phyloP scores from a whole-genome alignment of 2,113 vertebrate species.

The Oostethus manadensis region DNA sequence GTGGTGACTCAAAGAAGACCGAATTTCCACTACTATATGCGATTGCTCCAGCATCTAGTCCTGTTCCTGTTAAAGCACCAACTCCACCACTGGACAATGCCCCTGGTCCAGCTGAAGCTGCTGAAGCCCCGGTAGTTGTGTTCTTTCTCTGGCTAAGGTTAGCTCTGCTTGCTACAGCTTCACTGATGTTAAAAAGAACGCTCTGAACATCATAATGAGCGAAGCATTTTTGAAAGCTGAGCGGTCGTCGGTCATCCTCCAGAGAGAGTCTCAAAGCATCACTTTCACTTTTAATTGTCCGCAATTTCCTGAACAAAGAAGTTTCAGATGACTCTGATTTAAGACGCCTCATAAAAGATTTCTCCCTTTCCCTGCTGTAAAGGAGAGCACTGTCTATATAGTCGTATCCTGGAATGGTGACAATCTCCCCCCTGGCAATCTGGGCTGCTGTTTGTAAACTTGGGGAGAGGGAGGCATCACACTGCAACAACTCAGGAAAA shows the following conservation, averaged over 20 bases:
- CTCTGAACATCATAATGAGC: conserved; percentile 98
- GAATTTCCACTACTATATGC: conserved; percentile 49
- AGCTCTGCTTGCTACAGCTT: conserved; percentile 84
- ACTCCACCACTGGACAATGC: conserved; percentile 22
- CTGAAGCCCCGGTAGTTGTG: conserved; percentile 92
- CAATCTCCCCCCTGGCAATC: conserved; percentile 88
- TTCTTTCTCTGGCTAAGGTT: conserved; percentile 89
- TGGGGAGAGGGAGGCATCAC: conserved; percentile 80
- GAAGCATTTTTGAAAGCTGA: conserved; percentile 92
- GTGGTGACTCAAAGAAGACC: conserved; percentile 80
- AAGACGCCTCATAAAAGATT: conserved; percentile 84
- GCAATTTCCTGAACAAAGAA: conserved; percentile 86
- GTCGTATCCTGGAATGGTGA: conserved; percentile 86
- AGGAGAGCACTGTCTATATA: conserved; percentile 82
- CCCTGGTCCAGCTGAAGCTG: conserved; percentile 78
- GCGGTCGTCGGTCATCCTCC: conserved; percentile 81
- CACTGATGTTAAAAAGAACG: conserved; percentile 91
- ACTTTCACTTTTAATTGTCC: conserved; percentile 87
- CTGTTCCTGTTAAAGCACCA: conserved; percentile 13
- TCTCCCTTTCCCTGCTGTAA: conserved; percentile 81
- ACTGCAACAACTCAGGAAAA: conserved; percentile 83
- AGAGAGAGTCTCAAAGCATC: conserved; percentile 80
- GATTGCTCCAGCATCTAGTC: conserved; percentile 36
- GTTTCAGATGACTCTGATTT: conserved; percentile 87
- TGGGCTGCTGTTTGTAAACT: conserved; percentile 90